phyloP scores from a whole-genome alignment of 2,797 vertebrate species.

The Typhlichthys subterraneus region DNA sequence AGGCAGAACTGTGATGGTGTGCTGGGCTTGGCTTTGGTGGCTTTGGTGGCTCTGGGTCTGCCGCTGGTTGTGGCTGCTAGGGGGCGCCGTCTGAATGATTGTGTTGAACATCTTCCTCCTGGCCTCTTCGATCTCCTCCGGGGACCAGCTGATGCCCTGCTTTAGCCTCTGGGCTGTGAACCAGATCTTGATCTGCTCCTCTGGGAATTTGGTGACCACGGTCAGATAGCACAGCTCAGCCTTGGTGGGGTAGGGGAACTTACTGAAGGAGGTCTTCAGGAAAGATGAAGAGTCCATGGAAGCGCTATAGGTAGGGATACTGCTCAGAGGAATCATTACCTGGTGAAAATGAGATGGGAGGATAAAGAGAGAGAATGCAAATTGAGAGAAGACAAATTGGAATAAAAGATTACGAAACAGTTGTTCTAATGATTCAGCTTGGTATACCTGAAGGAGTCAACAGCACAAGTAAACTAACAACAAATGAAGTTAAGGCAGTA shows the following conservation, averaged over 20 bases:
- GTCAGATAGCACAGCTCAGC: conserved; percentile 97
- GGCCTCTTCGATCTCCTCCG: conserved; percentile 96
- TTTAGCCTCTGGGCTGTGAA: conserved; percentile 97
- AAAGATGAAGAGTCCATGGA: conserved; percentile 98
- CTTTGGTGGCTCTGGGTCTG: conserved; percentile 80
- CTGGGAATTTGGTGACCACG: conserved; percentile 96
- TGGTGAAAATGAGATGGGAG: conserved; percentile 79
- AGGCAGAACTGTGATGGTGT: conserved; percentile 92
- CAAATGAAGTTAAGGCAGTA: neutral
- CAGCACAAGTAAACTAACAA: no score
- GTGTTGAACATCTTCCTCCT: conserved; percentile 99
- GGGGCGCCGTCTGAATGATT: conserved; percentile 91
- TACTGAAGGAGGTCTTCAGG: conserved; percentile 95
- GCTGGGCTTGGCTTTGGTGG: conserved; percentile 65
- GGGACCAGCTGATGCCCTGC: conserved; percentile 98
- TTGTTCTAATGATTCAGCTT: neutral
- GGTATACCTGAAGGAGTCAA: neutral
- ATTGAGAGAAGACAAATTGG: conserved; percentile 12
- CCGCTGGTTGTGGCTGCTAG: conserved; percentile 63
- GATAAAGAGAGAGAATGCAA: conserved; percentile 2
- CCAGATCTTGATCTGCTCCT: conserved; percentile 99
- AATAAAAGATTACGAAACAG: neutral
- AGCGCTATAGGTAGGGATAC: conserved; percentile 94
- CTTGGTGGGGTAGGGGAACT: conserved; percentile 97
- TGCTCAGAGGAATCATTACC: conserved; percentile 98